These are phyloP conservation scores for Colletes collaris DNA, from an alignment of 2,888 invertebrate species.

Conservation along the genomic window DNA sequence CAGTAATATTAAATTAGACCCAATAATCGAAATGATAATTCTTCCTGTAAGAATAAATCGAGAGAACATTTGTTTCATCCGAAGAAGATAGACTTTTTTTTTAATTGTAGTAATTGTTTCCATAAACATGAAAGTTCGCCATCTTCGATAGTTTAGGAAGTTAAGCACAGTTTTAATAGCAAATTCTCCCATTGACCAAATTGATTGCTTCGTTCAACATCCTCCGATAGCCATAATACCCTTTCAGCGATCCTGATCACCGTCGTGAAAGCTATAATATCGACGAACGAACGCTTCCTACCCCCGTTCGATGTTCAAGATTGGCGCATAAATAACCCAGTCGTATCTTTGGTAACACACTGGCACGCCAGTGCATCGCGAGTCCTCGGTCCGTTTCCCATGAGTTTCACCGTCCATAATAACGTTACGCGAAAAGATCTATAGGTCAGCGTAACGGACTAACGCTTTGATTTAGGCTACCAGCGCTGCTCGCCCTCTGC, in stretches of 20 bases:
- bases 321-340: conserved; percentile 34
- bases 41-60: too few relatives aligned
- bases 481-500: conserved; percentile 16
- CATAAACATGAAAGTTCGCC: too few relatives aligned
- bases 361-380: neutral
- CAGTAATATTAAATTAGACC: too few relatives aligned
- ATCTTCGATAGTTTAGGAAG: too few relatives aligned
- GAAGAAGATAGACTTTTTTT: too few relatives aligned
- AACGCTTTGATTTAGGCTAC: conserved; percentile 53
- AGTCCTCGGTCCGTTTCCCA: conserved; percentile 45
- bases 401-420: conserved; percentile 55
- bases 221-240: neutral
- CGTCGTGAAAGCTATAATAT: neutral
- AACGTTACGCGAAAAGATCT: conserved; percentile 21
- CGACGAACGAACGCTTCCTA: neutral
- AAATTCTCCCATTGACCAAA: too few relatives aligned
- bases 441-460: conserved; percentile 47
- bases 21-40: too few relatives aligned
- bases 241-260: neutral
- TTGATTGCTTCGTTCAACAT: too few relatives aligned
- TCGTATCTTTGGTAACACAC: conserved; percentile 26
- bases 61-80: too few relatives aligned
- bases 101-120: too few relatives aligned
- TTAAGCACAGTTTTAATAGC: too few relatives aligned
- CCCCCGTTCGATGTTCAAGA: conserved; percentile 16